Evolutionary conservation across 1,140 invertebrate species (phyloP).

Genomic region (Apis mellifera): DNA sequence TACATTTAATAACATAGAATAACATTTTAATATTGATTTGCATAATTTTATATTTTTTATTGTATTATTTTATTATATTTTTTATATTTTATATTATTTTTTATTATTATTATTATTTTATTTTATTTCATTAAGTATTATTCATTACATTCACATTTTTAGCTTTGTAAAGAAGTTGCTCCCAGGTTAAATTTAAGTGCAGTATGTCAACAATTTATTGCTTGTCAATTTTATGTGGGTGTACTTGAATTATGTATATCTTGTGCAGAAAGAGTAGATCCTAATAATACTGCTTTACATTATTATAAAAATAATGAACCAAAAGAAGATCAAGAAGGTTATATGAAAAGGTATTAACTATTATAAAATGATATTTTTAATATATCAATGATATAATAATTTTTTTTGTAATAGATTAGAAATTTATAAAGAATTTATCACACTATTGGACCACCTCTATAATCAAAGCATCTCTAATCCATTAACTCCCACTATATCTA

Average conservation of each 20-base stretch:
- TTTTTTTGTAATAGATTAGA: slow-evolving; percentile 85
- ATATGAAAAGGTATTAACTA: slow-evolving; percentile 83
- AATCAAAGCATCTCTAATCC: slow-evolving; percentile 84
- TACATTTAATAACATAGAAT: background rate
- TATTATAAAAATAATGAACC: slow-evolving; percentile 94
- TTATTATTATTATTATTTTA: no score
- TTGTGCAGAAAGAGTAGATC: slow-evolving; percentile 93
- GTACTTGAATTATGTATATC: slow-evolving; percentile 93
- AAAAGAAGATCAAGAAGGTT: slow-evolving; percentile 89
- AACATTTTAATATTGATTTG: background rate
- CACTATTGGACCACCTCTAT: slow-evolving; percentile 90
- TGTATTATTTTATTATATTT: no score
- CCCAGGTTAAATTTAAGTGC: slow-evolving; percentile 89
- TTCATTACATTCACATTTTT: slow-evolving; percentile 19
- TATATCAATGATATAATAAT: slow-evolving; percentile 4
- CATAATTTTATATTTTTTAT: background rate
- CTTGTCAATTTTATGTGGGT: slow-evolving; percentile 91
- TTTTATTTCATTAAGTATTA: no score
- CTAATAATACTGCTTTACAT: slow-evolving; percentile 92
- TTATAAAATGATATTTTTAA: slow-evolving; percentile 22
- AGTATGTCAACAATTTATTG: slow-evolving; percentile 89
- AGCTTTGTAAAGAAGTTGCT: slow-evolving; percentile 93
- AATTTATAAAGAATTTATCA: slow-evolving; percentile 93
- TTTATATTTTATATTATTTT: no score
- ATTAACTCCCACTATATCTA: slow-evolving; percentile 76